Conservation (phyloP, 2,888 invertebrate species). For the Zele albiditarsus region DNA sequence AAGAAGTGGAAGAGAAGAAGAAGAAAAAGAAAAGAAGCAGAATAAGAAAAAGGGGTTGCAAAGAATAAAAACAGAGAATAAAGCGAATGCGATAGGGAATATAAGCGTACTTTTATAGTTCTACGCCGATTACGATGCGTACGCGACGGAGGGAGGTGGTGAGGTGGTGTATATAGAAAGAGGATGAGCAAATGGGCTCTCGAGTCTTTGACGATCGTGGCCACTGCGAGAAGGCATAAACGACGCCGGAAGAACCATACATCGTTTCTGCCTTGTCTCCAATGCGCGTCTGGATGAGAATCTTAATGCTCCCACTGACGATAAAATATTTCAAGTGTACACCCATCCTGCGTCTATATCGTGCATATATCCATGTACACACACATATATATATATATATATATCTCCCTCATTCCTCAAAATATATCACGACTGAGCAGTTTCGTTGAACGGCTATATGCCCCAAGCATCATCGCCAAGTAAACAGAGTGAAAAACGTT, state of each 20-base stretch:
- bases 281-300: slow-evolving; percentile 47
- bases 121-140: slow-evolving; percentile 50
- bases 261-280: slow-evolving; percentile 28
- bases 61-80: slow-evolving; percentile 16
- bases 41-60: background rate
- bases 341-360: slow-evolving; percentile 18
- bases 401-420: background rate
- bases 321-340: slow-evolving; percentile 52
- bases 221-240: slow-evolving; percentile 45
- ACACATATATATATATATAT: slow-evolving; percentile 8
- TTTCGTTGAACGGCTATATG: slow-evolving; percentile 12
- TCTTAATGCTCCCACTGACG: slow-evolving; percentile 50
- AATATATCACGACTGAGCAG: slow-evolving; percentile 23
- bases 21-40: no score
- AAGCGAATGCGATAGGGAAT: slow-evolving; percentile 38
- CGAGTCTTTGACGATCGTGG: slow-evolving; percentile 51
- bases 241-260: slow-evolving; percentile 47
- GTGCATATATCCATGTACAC: background rate
- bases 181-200: slow-evolving; percentile 50
- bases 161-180: slow-evolving; percentile 11
- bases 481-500: background rate
- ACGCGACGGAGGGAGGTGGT: slow-evolving; percentile 4
- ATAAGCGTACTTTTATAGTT: slow-evolving; percentile 53
- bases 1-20: background rate
- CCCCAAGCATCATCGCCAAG: slow-evolving; percentile 2